phyloP scores from a whole-genome alignment of 2,888 invertebrate genomes.

The Merodon equestris region DNA sequence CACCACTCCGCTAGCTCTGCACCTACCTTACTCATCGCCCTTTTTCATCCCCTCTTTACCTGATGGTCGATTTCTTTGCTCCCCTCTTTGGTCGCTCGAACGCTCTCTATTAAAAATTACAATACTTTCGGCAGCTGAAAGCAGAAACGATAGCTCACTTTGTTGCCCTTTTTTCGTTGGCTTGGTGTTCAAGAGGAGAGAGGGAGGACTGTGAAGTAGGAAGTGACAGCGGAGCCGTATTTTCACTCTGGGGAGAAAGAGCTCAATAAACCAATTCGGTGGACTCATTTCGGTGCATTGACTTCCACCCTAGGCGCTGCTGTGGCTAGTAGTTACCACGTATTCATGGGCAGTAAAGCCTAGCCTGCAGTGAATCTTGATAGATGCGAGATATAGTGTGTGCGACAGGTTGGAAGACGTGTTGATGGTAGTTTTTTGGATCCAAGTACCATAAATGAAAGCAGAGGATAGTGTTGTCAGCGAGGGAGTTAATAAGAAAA shows the following conservation, averaged over 20 bases:
- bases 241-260: slow-evolving; percentile 63
- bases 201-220: neutral
- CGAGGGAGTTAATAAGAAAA: no score
- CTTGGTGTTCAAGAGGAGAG: no score
- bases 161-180: no score
- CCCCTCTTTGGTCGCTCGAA: slow-evolving; percentile 7
- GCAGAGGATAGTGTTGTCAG: no score
- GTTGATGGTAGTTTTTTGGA: no score
- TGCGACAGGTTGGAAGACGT: neutral
- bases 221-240: slow-evolving; percentile 46
- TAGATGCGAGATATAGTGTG: slow-evolving; percentile 36
- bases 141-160: slow-evolving; percentile 45
- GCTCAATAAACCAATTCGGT: slow-evolving; percentile 60
- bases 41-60: no score
- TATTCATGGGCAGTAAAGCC: no score
- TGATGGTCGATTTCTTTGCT: slow-evolving; percentile 32
- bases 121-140: slow-evolving; percentile 50
- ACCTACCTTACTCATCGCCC: no score
- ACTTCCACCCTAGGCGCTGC: slow-evolving; percentile 62
- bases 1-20: no score
- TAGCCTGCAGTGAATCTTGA: slow-evolving; percentile 31
- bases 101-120: slow-evolving; percentile 50
- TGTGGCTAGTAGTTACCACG: neutral
- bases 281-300: slow-evolving; percentile 65
- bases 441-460: no score